These are phyloP conservation scores for Alauda arvensis DNA, from an alignment of 2,797 vertebrate species.

Conservation along the genomic window DNA sequence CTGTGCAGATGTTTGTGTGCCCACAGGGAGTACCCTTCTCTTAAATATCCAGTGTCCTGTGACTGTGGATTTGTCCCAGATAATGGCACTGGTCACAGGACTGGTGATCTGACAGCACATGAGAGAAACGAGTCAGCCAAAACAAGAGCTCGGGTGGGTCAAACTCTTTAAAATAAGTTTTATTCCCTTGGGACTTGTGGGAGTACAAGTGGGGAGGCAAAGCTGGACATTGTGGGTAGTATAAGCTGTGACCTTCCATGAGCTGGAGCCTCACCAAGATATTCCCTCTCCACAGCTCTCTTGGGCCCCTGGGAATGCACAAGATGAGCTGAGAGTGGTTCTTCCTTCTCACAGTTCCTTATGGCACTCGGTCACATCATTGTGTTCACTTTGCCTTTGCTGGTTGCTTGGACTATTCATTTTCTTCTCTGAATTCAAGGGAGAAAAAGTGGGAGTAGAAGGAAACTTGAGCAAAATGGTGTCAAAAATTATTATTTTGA, in stretches of 20 bases:
- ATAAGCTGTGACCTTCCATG: neutral
- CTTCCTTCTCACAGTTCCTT: neutral
- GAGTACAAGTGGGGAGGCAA: neutral
- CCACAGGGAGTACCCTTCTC: neutral
- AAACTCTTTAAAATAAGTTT: neutral
- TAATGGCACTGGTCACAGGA: neutral
- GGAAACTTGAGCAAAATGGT: neutral
- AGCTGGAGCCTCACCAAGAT: neutral
- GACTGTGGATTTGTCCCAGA: neutral
- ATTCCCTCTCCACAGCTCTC: neutral
- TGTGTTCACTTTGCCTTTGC: neutral
- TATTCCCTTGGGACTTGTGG: neutral
- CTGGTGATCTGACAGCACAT: neutral
- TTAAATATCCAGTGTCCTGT: neutral
- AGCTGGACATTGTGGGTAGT: fast-evolving
- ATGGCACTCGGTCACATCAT: fast-evolving
- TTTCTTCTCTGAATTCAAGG: neutral
- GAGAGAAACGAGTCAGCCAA: neutral
- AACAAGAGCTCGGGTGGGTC: neutral
- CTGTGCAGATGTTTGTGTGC: neutral
- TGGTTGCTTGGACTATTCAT: neutral
- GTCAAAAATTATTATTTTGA: fast-evolving
- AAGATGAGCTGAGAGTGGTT: neutral
- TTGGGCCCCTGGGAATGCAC: neutral
- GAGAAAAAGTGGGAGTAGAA: neutral